Conservation (phyloP, 1,140 invertebrate species). For the Philotrypesis tridentata region DNA sequence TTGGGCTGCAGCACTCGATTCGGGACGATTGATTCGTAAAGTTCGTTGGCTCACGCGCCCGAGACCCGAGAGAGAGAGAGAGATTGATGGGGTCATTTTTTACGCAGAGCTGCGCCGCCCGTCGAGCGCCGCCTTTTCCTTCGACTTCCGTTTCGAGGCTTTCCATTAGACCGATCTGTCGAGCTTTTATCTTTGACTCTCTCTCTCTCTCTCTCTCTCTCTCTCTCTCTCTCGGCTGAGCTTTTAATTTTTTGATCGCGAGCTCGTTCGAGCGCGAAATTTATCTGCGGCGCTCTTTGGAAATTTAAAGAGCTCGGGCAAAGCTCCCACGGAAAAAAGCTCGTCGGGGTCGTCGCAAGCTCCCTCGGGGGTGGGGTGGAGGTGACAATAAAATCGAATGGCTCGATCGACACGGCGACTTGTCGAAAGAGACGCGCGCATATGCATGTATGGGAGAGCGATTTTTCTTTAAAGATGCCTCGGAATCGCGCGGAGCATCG, state of each 20-base stretch:
- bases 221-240: not conserved
- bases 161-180: not conserved
- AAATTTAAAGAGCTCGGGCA: not conserved
- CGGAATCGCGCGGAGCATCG: not conserved
- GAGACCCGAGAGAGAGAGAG: not conserved
- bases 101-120: not conserved
- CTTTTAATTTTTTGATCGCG: not conserved
- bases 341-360: not conserved
- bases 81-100: conserved; percentile 49
- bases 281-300: not conserved
- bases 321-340: not conserved
- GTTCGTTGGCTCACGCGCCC: conserved; percentile 37
- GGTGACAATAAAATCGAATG: conserved; percentile 24
- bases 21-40: conserved; percentile 48
- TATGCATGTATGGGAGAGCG: not conserved
- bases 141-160: conserved; percentile 26
- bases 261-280: not conserved
- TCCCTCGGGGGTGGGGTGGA: no score
- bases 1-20: conserved; percentile 26
- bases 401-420: not conserved
- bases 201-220: not conserved
- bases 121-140: not conserved
- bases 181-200: not conserved
- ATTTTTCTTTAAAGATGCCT: no score
- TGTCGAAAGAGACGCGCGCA: not conserved